Evolutionary conservation across 2,888 invertebrate species (phyloP).

Genomic region (Drosophila phalerata): DNA sequence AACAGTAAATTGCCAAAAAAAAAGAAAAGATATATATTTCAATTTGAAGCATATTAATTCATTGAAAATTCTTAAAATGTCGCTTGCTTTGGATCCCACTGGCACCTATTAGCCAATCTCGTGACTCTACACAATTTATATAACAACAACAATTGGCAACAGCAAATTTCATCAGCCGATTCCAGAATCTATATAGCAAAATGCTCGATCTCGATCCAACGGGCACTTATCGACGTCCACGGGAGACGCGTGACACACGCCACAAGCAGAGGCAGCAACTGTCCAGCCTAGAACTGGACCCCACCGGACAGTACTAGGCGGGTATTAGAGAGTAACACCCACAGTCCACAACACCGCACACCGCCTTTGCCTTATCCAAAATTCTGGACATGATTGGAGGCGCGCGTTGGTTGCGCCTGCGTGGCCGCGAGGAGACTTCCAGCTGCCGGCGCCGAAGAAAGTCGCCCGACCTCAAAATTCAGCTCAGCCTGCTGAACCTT

Average conservation of each 20-base stretch:
- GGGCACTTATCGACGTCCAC: slow-evolving; percentile 84
- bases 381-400: slow-evolving; percentile 75
- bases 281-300: slow-evolving; percentile 75
- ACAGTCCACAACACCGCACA: slow-evolving; percentile 31
- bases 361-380: slow-evolving; percentile 78
- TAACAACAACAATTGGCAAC: neutral
- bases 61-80: slow-evolving; percentile 75
- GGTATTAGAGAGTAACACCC: neutral
- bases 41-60: neutral
- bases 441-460: slow-evolving; percentile 85
- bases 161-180: slow-evolving; percentile 1
- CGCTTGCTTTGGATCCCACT: slow-evolving; percentile 83
- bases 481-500: slow-evolving; percentile 31
- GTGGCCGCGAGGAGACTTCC: slow-evolving; percentile 86
- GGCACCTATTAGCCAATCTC: slow-evolving; percentile 81
- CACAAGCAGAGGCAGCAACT: slow-evolving; percentile 60
- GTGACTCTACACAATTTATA: neutral
- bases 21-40: neutral
- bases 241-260: slow-evolving; percentile 72
- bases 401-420: slow-evolving; percentile 84
- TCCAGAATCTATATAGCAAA: slow-evolving; percentile 30
- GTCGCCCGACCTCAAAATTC: slow-evolving; percentile 34
- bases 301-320: slow-evolving; percentile 84
- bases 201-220: slow-evolving; percentile 80
- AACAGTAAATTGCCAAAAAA: neutral